Conservation (phyloP, 2,797 vertebrate species). For the Xenopus petersii region DNA sequence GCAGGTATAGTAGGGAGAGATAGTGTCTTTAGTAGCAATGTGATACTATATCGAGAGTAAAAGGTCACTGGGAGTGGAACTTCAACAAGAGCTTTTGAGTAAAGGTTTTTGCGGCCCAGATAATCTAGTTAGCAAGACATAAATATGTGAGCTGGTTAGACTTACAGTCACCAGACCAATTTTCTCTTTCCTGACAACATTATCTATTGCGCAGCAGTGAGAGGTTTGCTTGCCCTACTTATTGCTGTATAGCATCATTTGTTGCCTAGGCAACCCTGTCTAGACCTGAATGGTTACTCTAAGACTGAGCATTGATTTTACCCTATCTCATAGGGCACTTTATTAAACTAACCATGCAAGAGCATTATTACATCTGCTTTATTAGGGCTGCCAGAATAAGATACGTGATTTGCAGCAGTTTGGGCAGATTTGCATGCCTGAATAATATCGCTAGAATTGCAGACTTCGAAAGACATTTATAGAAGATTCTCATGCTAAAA, state of each 20-base stretch:
- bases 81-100: no score
- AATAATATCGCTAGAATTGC: neutral
- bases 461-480: no score
- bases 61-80: no score
- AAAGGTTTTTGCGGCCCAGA: no score
- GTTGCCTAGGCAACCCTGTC: conserved; percentile 20
- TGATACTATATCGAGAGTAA: no score
- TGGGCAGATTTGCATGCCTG: neutral
- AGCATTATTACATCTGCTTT: neutral
- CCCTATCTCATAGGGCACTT: neutral
- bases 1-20: no score
- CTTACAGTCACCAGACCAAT: no score
- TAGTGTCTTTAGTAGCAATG: no score
- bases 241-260: neutral
- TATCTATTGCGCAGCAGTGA: neutral
- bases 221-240: neutral
- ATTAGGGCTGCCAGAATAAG: neutral
- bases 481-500: no score
- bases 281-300: neutral
- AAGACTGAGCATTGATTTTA: neutral
- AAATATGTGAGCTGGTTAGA: no score
- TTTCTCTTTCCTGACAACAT: no score
- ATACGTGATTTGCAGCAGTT: neutral
- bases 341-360: conserved; percentile 17
- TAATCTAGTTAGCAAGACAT: no score